A percentile compares a stretch with the other conserved stretches of the same genome.
Evolutionary conservation across 2,113 vertebrate species (phyloP).

Genomic region (Mungos mungo): DNA sequence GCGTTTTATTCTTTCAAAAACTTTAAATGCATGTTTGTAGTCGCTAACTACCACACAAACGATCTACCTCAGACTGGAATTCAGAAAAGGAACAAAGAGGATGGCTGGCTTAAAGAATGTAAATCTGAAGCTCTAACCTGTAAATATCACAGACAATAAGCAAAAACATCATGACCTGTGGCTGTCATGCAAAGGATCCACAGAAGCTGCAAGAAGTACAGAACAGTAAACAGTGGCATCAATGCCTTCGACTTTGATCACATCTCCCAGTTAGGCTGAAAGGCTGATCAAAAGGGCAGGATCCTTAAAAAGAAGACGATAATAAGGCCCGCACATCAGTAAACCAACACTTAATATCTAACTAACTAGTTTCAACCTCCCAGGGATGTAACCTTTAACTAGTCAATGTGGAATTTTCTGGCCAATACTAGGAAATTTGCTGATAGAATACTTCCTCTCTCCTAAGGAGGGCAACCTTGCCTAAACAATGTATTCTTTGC

Average conservation of each 20-base stretch:
- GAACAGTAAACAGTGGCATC: neutral
- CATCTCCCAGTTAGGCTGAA: neutral
- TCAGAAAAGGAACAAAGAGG: neutral
- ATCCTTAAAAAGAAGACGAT: neutral
- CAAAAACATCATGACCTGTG: neutral
- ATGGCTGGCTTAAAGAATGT: neutral
- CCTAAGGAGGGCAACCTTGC: neutral
- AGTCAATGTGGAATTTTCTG: neutral
- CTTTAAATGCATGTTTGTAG: neutral
- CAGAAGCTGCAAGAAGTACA: neutral
- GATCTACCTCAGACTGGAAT: neutral
- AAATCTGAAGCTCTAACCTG: neutral
- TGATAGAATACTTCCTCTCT: neutral
- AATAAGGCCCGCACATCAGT: neutral
- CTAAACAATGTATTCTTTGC: neutral
- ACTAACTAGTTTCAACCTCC: neutral
- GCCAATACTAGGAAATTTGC: neutral
- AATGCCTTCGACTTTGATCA: neutral
- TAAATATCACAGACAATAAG: neutral
- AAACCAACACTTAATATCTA: neutral
- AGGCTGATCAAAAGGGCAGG: neutral
- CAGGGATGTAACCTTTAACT: neutral
- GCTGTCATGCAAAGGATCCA: neutral
- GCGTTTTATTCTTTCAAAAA: neutral
- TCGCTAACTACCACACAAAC: neutral